Evolutionary conservation across 1,140 invertebrate genomes (phyloP), one percentile per base, ranked within the genome.

Genomic region (Sarcophaga peregrina): DNA sequence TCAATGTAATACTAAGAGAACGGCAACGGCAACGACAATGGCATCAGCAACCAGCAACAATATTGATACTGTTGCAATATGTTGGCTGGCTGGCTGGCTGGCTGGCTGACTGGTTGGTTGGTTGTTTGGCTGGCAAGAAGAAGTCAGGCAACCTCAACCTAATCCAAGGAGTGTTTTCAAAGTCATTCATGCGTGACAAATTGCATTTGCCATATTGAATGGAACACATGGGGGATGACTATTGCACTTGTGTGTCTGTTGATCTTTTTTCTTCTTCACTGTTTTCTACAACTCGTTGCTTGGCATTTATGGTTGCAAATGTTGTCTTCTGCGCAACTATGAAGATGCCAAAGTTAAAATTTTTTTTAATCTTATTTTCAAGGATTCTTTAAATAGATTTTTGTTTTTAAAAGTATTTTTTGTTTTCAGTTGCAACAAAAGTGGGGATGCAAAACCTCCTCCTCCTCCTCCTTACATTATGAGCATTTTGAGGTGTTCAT

Each of bases 101-200:
- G 58, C 58, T 37, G 25, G 25, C 25, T 37, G 25, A 37, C 25
- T 37, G 25, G 25, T 37, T 37, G 25, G 25, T 37, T 37, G 25
- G 25, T 37, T 37, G 25, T 1, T 37, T 37, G 25, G 46, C n/a
- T 37, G 74, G n/a, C 74, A 45, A 5, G 20, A 74, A 46, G 25
- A 20, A 74, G 5, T 9, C 50, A 68, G 62, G 62, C 62, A 68
- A 68, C 17, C 17, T 68, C 62, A 68, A 68, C 20, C 62, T 68
- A 68, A 68, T 68, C 62, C 62, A 68, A 68, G 62, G 62, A 68
- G 62, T 68, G 62, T 68, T 68, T 68, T 68, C 8, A 6, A 20
- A 68, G 62, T 68, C 62, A 68, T 68, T 68, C 62, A 68, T 68
- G 62, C 17, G 62, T 68, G 62, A 68, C 62, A 68, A 68, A 68